A percentile compares a stretch with the other conserved stretches of the same genome.
These are phyloP conservation scores for Oryzias javanicus DNA, from an alignment of 2,113 vertebrate species.

Conservation along the genomic window DNA sequence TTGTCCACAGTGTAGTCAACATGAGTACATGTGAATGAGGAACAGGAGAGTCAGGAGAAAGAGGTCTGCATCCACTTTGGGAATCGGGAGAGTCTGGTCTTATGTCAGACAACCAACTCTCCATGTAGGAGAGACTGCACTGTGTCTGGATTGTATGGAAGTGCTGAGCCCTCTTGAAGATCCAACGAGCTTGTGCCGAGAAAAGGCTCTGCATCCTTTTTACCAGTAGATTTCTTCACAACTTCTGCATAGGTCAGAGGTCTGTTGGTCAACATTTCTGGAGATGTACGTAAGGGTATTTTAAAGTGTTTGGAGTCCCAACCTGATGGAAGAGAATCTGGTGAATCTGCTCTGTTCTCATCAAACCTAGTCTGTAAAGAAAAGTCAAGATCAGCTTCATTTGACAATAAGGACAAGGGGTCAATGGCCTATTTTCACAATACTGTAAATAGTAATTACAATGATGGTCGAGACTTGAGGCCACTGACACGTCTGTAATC, in stretches of 20 bases:
- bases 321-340: too few relatives aligned
- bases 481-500: not conserved
- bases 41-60: constrained; percentile 46
- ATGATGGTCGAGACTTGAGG: not conserved
- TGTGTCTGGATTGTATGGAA: not conserved
- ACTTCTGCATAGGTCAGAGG: constrained; percentile 31
- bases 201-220: too few relatives aligned
- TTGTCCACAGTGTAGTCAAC: not conserved
- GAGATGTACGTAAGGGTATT: not conserved
- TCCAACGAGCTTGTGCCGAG: too few relatives aligned
- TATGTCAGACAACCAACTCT: not conserved
- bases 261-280: not conserved
- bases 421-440: not conserved
- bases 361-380: not conserved
- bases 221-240: not conserved
- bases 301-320: not conserved
- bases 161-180: too few relatives aligned
- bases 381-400: not conserved
- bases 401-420: too few relatives aligned
- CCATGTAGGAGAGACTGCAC: not conserved
- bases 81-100: not conserved
- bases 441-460: not conserved
- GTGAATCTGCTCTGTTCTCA: not conserved
- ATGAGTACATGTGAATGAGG: constrained; percentile 14
- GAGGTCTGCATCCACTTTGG: constrained; percentile 3